A percentile compares a stretch with the other conserved stretches of the same genome.
Conservation (phyloP, 2,113 vertebrate genomes). For the Oreamnos americanus region DNA sequence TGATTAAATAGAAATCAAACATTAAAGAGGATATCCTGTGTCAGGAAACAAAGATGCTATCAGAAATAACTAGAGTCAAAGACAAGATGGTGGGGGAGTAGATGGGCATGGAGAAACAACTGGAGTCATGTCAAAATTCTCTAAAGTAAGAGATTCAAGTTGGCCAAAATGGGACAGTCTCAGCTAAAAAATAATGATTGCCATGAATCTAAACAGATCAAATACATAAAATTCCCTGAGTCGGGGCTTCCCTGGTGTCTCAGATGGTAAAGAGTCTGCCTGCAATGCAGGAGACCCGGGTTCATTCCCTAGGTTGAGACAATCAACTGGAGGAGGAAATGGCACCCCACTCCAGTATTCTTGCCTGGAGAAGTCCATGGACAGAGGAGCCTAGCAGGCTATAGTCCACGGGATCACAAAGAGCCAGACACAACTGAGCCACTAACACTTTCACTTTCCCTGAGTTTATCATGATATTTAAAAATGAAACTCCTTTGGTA, state of each 20-base stretch:
- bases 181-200: slow-evolving; percentile 23
- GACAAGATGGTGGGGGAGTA: background rate
- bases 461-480: background rate
- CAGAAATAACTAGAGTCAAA: background rate
- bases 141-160: slow-evolving; percentile 26
- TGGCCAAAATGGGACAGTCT: background rate
- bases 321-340: background rate
- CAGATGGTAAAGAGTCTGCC: background rate
- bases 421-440: background rate
- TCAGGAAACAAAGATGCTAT: slow-evolving; percentile 17
- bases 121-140: slow-evolving; percentile 27
- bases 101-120: background rate
- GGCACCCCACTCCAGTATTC: background rate
- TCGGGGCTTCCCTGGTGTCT: background rate
- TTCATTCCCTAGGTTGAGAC: background rate
- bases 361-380: background rate
- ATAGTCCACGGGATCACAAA: background rate
- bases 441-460: background rate
- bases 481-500: background rate
- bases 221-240: slow-evolving; percentile 11
- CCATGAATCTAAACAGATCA: slow-evolving; percentile 36
- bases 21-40: background rate
- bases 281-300: background rate
- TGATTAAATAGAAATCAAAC: slow-evolving; percentile 7
- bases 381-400: background rate